Evolutionary conservation across 1,140 invertebrate species (phyloP).

Genomic region (Bombus waltoni): DNA sequence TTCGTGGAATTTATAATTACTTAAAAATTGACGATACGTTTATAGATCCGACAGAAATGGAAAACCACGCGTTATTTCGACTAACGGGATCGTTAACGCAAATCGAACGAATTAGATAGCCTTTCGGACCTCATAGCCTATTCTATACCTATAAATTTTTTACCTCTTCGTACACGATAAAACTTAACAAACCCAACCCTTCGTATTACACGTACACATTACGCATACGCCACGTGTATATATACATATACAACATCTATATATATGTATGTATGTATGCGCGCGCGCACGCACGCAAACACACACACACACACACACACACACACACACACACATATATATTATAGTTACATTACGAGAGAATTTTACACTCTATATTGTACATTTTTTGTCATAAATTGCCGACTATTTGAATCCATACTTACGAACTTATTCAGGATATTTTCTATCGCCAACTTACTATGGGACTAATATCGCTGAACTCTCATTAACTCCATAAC

Average conservation of each 20-base stretch:
- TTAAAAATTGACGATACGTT: neutral
- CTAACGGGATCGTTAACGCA: slow-evolving; percentile 35
- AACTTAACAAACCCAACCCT: slow-evolving; percentile 55
- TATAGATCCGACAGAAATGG: neutral
- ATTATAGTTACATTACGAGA: slow-evolving; percentile 62
- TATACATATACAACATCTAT: slow-evolving; percentile 48
- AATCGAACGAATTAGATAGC: slow-evolving; percentile 69
- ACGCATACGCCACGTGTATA: slow-evolving; percentile 35
- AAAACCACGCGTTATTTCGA: neutral
- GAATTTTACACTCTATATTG: slow-evolving; percentile 70
- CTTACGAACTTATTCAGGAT: slow-evolving; percentile 65
- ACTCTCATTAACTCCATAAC: slow-evolving; percentile 65
- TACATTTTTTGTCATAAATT: slow-evolving; percentile 64
- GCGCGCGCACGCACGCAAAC: no score
- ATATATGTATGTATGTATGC: slow-evolving; percentile 24
- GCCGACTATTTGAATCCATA: slow-evolving; percentile 56
- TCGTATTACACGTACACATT: slow-evolving; percentile 47
- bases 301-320: no score
- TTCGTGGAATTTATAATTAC: neutral
- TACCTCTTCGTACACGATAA: slow-evolving; percentile 73
- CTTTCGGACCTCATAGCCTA: slow-evolving; percentile 71
- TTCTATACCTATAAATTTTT: slow-evolving; percentile 73
- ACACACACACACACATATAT: slow-evolving; percentile 8
- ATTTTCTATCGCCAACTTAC: slow-evolving; percentile 71
- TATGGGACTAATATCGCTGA: slow-evolving; percentile 73